Conservation (phyloP, 1,140 invertebrate species). For the Hirudo medicinalis region DNA sequence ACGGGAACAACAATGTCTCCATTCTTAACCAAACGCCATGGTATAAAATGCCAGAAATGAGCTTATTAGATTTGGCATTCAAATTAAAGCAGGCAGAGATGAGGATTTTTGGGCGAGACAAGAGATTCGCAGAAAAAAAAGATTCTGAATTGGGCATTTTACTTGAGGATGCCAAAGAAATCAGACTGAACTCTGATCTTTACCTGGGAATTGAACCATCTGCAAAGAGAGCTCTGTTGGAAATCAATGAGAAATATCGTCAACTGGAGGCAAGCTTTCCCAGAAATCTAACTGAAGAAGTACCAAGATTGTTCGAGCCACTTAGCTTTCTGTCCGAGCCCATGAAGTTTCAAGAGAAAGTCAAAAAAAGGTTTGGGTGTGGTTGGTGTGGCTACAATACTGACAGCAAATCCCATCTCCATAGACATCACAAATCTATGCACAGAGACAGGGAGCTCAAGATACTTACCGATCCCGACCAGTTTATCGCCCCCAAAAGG, state of each 20-base stretch:
- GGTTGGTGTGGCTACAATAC: constrained; percentile 18
- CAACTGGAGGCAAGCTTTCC: constrained; percentile 5
- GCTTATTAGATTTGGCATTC: constrained; percentile 13
- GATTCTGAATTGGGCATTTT: neutral
- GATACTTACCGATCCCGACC: neutral
- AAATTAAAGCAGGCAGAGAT: constrained; percentile 12
- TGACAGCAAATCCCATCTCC: constrained; percentile 21
- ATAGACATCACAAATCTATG: constrained; percentile 14
- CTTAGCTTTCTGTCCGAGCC: neutral
- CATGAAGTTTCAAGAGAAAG: neutral
- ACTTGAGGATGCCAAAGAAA: neutral
- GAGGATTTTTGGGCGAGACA: constrained; percentile 9
- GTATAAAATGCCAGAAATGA: constrained; percentile 11
- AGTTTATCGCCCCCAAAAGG: neutral
- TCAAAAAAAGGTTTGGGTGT: constrained; percentile 12
- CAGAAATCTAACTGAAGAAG: neutral
- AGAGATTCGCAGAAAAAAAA: neutral
- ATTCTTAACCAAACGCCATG: neutral
- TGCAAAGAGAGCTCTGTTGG: neutral
- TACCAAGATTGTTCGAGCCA: neutral
- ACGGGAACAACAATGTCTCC: neutral
- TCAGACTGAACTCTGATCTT: neutral
- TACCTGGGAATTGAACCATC: neutral
- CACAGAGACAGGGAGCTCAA: constrained; percentile 11
- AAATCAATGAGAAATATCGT: neutral